These are phyloP conservation scores for Aricia agestis DNA, from an alignment of 1,140 invertebrate species.

Conservation along the genomic window DNA sequence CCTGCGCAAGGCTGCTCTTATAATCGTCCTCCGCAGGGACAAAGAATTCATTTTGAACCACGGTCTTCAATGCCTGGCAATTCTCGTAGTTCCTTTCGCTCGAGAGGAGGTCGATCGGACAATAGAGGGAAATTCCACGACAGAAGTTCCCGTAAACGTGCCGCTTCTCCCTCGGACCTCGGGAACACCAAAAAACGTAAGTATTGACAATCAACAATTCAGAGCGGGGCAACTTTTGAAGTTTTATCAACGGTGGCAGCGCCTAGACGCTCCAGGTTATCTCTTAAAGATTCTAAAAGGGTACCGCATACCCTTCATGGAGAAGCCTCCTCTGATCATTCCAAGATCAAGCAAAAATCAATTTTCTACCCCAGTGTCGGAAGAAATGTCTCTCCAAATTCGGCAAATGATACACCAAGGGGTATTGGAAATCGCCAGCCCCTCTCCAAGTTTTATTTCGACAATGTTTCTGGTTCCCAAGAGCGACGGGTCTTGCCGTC, in stretches of 20 bases:
- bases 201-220: not conserved
- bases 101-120: not conserved
- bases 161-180: too few species aligned
- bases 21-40: not conserved
- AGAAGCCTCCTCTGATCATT: not conserved
- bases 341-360: not conserved
- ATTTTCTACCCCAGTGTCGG: not conserved
- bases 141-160: too few species aligned
- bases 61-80: not conserved
- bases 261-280: not conserved
- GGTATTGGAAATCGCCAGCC: not conserved
- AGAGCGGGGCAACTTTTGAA: not conserved
- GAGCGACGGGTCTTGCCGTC: not conserved
- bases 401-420: not conserved
- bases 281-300: not conserved
- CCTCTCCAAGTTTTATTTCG: conserved; percentile 6
- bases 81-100: not conserved
- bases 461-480: too few species aligned
- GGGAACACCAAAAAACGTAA: too few species aligned
- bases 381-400: not conserved
- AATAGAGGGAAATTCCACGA: not conserved
- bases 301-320: conserved; percentile 6
- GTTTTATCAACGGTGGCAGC: not conserved
- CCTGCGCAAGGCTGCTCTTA: not conserved
- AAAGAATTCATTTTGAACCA: not conserved